Evolutionary conservation across 2,797 vertebrate genomes (phyloP).

Genomic region (Triplophysa bombifrons): DNA sequence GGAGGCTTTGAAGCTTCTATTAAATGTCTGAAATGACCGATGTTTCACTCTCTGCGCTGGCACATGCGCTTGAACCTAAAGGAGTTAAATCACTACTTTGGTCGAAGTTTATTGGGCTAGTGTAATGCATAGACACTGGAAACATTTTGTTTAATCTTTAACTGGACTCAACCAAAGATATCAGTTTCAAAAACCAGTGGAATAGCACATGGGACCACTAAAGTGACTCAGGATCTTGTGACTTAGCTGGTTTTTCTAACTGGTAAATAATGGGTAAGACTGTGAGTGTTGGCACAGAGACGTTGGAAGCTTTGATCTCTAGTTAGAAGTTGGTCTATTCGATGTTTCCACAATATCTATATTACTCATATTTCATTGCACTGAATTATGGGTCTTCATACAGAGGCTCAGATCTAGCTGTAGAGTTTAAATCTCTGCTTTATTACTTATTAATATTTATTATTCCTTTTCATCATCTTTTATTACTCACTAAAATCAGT

Average conservation of each 20-base stretch:
- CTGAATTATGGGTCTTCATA: neutral
- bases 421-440: neutral
- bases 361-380: neutral
- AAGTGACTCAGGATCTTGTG: slow-evolving; percentile 5
- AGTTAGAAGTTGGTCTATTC: neutral
- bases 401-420: neutral
- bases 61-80: slow-evolving; percentile 1
- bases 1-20: slow-evolving; percentile 46
- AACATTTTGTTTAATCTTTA: slow-evolving; percentile 50
- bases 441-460: neutral
- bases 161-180: slow-evolving; percentile 39
- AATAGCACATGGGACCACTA: slow-evolving; percentile 47
- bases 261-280: neutral
- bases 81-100: slow-evolving; percentile 44
- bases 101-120: slow-evolving; percentile 36
- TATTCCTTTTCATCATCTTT: neutral
- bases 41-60: neutral
- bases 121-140: slow-evolving; percentile 38
- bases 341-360: neutral
- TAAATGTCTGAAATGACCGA: slow-evolving; percentile 37
- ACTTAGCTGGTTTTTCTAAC: slow-evolving; percentile 19
- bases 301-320: slow-evolving; percentile 6
- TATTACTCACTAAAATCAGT: neutral
- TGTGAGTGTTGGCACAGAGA: slow-evolving; percentile 6
- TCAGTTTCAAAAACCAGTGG: slow-evolving; percentile 52